These are phyloP conservation scores for Drosophila chauvacae DNA, from an alignment of 1,140 invertebrate species.

Conservation along the genomic window DNA sequence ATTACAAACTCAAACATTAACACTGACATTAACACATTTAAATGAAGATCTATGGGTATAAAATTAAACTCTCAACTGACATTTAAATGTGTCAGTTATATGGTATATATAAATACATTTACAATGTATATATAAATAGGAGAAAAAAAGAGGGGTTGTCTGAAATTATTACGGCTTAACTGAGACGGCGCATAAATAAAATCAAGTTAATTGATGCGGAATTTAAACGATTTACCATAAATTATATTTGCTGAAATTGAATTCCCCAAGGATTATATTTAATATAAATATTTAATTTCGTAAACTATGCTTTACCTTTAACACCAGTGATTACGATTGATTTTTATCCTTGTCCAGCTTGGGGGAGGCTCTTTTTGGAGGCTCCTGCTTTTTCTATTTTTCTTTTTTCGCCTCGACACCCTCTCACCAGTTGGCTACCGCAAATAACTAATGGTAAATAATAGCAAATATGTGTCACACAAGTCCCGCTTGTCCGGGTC, in stretches of 20 bases:
- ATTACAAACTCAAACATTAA: too few relatives aligned
- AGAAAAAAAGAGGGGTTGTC: neutral
- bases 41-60: neutral
- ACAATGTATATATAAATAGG: neutral
- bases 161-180: conserved; percentile 2
- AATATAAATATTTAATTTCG: conserved; percentile 9
- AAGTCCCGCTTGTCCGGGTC: conserved; percentile 1
- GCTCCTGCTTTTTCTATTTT: neutral
- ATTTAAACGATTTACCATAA: conserved; percentile 16
- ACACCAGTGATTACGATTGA: conserved; percentile 1
- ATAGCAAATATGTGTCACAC: conserved; percentile 16
- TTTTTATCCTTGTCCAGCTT: neutral
- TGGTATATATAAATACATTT: too few relatives aligned
- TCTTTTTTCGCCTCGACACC: neutral
- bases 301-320: neutral
- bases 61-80: neutral
- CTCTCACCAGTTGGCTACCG: neutral
- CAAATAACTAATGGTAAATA: conserved; percentile 32
- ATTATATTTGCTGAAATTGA: conserved; percentile 18
- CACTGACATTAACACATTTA: neutral
- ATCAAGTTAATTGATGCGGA: conserved; percentile 20
- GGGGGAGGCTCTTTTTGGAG: neutral
- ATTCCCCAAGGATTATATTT: conserved; percentile 5
- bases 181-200: conserved; percentile 6
- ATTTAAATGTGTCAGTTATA: neutral